phyloP scores from a whole-genome alignment of 2,797 vertebrate genomes.

The Allobates femoralis region DNA sequence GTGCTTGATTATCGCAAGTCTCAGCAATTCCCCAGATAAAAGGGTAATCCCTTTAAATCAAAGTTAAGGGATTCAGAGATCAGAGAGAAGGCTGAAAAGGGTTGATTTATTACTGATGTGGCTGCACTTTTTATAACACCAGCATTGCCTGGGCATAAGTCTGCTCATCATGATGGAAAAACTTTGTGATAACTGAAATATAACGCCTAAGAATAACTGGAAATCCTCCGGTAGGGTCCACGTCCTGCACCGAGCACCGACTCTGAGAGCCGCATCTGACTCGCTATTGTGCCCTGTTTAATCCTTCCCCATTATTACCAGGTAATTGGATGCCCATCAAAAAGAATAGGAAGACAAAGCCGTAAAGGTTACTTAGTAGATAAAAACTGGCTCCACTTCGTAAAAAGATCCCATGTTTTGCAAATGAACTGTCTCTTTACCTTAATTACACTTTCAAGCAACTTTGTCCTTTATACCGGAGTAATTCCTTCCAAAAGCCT shows the following conservation, averaged over 20 bases:
- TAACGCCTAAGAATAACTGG: not conserved
- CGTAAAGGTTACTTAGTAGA: slow-evolving; percentile 73
- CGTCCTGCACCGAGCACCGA: not conserved
- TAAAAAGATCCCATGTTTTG: slow-evolving; percentile 71
- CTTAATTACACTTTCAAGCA: slow-evolving; percentile 71
- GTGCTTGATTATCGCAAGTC: too few species aligned
- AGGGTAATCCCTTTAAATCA: too few species aligned
- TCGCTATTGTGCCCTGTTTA: slow-evolving; percentile 50
- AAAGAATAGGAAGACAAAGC: slow-evolving; percentile 57
- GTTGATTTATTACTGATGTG: too few species aligned
- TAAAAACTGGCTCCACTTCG: slow-evolving; percentile 74
- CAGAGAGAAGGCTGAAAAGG: too few species aligned
- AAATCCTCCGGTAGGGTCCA: not conserved
- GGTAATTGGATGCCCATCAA: slow-evolving; percentile 61
- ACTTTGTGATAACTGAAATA: not conserved
- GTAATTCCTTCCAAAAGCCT: slow-evolving; percentile 57
- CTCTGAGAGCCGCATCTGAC: slow-evolving; percentile 25
- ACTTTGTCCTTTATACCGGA: slow-evolving; percentile 57
- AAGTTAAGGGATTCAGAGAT: too few species aligned
- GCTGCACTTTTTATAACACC: too few species aligned
- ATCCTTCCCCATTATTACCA: slow-evolving; percentile 50
- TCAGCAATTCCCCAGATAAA: too few species aligned
- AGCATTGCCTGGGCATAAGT: too few species aligned
- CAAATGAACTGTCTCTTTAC: slow-evolving; percentile 67
- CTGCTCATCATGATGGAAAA: too few species aligned